These are phyloP conservation scores for Probaryconus sp. DNA, from an alignment of 1,140 invertebrate genomes.

Conservation along the genomic window DNA sequence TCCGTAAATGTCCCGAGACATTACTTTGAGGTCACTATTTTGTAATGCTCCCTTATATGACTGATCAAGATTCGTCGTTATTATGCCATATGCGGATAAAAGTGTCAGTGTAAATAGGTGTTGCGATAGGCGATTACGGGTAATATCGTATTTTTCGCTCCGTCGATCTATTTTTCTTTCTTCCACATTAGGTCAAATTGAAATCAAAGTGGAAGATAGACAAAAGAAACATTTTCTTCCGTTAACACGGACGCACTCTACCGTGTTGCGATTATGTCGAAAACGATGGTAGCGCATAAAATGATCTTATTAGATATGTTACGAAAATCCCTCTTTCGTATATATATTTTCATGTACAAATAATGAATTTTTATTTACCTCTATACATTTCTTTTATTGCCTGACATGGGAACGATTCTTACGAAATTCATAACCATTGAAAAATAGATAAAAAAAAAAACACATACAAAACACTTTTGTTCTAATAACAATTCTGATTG, in stretches of 20 bases:
- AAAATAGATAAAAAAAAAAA: too few relatives aligned
- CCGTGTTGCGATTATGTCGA: constrained; percentile 34
- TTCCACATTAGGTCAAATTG: constrained; percentile 36
- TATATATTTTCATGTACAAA: too few relatives aligned
- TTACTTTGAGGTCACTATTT: constrained; percentile 1
- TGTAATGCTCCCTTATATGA: constrained; percentile 46
- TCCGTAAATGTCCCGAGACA: constrained; percentile 38
- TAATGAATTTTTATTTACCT: too few relatives aligned
- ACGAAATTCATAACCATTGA: too few relatives aligned
- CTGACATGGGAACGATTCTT: too few relatives aligned
- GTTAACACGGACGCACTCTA: constrained; percentile 29
- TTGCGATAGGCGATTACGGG: constrained; percentile 25
- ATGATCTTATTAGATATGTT: constrained; percentile 21
- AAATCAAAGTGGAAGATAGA: constrained; percentile 9
- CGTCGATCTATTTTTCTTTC: constrained; percentile 10
- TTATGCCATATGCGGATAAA: constrained; percentile 43
- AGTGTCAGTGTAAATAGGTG: constrained; percentile 21
- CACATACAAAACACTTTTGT: too few relatives aligned
- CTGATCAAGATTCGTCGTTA: constrained; percentile 33
- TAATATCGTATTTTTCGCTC: background rate
- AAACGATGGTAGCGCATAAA: constrained; percentile 29
- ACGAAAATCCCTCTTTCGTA: constrained; percentile 15
- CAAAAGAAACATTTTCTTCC: constrained; percentile 38
- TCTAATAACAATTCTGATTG: too few relatives aligned
- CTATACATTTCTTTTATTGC: too few relatives aligned